These are phyloP conservation scores for Thymelicus lineola DNA, from an alignment of 2,888 invertebrate species.

Conservation along the genomic window DNA sequence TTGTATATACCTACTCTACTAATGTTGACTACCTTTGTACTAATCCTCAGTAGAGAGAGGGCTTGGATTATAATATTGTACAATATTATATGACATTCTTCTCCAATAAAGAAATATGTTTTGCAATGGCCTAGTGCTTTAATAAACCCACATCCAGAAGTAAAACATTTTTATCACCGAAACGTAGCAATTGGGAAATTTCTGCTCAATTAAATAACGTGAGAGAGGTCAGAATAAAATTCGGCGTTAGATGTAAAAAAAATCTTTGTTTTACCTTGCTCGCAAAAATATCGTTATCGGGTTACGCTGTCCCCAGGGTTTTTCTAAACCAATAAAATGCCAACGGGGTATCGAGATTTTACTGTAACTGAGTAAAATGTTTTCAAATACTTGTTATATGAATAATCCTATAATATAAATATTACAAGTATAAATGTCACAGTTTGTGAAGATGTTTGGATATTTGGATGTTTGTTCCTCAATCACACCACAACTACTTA, in stretches of 20 bases:
- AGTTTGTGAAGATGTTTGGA: too few species aligned
- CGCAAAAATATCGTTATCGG: constrained; percentile 1
- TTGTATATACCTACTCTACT: too few species aligned
- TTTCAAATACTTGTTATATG: background rate
- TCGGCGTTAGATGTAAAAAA: constrained; percentile 4
- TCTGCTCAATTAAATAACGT: constrained; percentile 10
- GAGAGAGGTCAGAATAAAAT: constrained; percentile 8
- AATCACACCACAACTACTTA: too few species aligned
- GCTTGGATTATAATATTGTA: too few species aligned
- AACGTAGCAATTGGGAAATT: constrained; percentile 1
- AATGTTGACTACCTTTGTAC: too few species aligned
- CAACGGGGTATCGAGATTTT: background rate
- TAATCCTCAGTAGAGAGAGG: too few species aligned
- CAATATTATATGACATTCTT: too few species aligned
- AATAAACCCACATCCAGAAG: background rate
- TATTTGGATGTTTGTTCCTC: too few species aligned
- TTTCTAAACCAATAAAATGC: constrained; percentile 8
- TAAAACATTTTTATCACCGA: constrained; percentile 1
- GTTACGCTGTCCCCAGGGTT: background rate
- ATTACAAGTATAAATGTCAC: too few species aligned
- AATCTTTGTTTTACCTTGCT: background rate
- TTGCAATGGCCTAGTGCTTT: background rate
- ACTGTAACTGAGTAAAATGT: background rate
- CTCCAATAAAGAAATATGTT: too few species aligned
- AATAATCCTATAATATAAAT: too few species aligned